A percentile compares a stretch with the other conserved stretches of the same genome.
Conservation (phyloP, 2,888 invertebrate species). For the Spialia ferax region DNA sequence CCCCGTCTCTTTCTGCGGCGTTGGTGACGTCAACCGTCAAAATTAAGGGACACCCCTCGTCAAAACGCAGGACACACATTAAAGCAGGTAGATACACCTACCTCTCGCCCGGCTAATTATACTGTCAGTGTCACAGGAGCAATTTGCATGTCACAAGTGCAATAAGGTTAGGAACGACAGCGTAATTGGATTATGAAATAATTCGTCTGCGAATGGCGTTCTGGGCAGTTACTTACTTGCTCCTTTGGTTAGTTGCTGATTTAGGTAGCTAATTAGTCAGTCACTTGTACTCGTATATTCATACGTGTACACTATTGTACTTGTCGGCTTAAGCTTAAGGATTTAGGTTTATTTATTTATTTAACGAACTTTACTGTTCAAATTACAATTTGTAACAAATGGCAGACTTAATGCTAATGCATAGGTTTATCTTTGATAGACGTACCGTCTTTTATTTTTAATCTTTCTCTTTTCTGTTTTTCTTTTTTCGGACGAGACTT, state of each 20-base stretch:
- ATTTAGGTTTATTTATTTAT: too few species aligned
- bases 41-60: conserved; percentile 30
- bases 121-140: conserved; percentile 40
- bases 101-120: conserved; percentile 33
- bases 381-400: too few species aligned
- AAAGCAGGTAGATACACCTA: conserved; percentile 34
- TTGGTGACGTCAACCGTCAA: conserved; percentile 3
- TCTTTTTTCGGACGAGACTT: too few species aligned
- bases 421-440: too few species aligned
- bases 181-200: conserved; percentile 75
- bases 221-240: conserved; percentile 51
- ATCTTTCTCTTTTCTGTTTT: too few species aligned
- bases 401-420: too few species aligned
- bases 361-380: too few species aligned
- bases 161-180: conserved; percentile 41
- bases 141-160: conserved; percentile 41
- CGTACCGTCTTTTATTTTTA: too few species aligned
- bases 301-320: too few species aligned
- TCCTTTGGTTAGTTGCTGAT: conserved; percentile 30
- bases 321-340: too few species aligned
- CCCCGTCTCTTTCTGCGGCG: too few species aligned
- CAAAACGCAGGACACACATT: conserved; percentile 32
- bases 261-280: background rate
- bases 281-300: too few species aligned
- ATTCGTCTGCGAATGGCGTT: conserved; percentile 62